phyloP scores from a whole-genome alignment of 2,888 invertebrate genomes.

The Mythimna albipuncta region DNA sequence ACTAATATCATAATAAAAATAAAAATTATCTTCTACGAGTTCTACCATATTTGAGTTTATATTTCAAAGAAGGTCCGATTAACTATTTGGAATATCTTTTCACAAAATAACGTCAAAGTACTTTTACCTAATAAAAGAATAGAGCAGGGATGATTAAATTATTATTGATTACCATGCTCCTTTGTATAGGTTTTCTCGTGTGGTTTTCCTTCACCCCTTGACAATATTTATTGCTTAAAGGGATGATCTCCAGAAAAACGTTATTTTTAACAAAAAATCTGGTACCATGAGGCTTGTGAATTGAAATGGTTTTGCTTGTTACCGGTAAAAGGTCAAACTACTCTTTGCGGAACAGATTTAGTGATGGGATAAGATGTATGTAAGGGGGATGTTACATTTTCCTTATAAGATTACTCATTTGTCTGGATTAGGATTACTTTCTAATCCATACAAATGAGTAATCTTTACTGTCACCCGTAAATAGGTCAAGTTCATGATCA shows the following conservation, averaged over 20 bases:
- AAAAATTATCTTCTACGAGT: too few relatives aligned
- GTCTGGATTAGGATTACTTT: too few relatives aligned
- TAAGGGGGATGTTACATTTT: neutral
- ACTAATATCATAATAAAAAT: too few relatives aligned
- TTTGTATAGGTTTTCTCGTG: neutral
- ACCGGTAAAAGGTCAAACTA: constrained; percentile 12
- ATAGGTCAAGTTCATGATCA: too few relatives aligned
- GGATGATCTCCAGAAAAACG: neutral
- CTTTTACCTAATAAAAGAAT: too few relatives aligned
- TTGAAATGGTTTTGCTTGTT: neutral
- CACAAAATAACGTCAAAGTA: too few relatives aligned
- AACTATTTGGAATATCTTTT: too few relatives aligned
- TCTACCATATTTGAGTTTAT: too few relatives aligned
- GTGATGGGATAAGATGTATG: neutral
- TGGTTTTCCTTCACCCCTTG: neutral
- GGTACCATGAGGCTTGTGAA: neutral
- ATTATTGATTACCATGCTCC: neutral
- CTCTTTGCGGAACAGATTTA: neutral
- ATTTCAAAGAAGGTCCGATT: too few relatives aligned
- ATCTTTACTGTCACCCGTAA: too few relatives aligned
- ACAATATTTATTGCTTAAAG: neutral
- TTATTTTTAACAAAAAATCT: neutral
- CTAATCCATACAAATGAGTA: too few relatives aligned
- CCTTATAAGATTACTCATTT: neutral
- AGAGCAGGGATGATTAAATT: too few relatives aligned